Evolutionary conservation across 2,888 invertebrate genomes (phyloP), one percentile per base, ranked within the genome.

Genomic region (Platerodrilus igneus): DNA sequence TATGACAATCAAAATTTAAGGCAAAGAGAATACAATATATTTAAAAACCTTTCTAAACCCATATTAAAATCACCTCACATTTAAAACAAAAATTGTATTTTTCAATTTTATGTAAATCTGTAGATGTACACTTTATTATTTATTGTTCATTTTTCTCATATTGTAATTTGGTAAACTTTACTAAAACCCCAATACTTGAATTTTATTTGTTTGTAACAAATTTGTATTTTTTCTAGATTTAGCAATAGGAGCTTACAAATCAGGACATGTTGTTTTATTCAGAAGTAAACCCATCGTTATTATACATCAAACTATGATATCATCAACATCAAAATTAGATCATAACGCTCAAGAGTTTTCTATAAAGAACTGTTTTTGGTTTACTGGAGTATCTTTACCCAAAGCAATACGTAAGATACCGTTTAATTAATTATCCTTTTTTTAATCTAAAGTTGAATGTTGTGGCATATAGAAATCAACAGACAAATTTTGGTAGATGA

Each of bases 171-270:
- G n/a, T n/a, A n/a, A n/a, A n/a, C n/a, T n/a, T n/a, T n/a, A n/a
- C n/a, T n/a, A n/a, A n/a, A n/a, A n/a, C n/a, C n/a, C n/a, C n/a
- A n/a, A n/a, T n/a, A n/a, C n/a, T n/a, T n/a, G n/a, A n/a, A n/a
- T n/a, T n/a, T n/a, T n/a, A n/a, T n/a, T n/a, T n/a, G n/a, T n/a
- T n/a, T n/a, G n/a, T n/a, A n/a, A n/a, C n/a, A n/a, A n/a, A n/a
- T n/a, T n/a, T n/a, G n/a, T n/a, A n/a, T 30, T 34, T 11, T 10
- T 70, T 73, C 44, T 59, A 79, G 79, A 80, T 65, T 41, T 80
- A 36, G 75, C 75, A 0, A 63, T 80, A 7, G 83, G 82, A 2
- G 75, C 81, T 0, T 71, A 73, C 39, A 59, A 66, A n/a, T 77
- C 78, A 2, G 70, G 68, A 9, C 71, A 74, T 37, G 76, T 69